Conservation (phyloP, 2,113 vertebrate species). For the Vireo altiloquus region DNA sequence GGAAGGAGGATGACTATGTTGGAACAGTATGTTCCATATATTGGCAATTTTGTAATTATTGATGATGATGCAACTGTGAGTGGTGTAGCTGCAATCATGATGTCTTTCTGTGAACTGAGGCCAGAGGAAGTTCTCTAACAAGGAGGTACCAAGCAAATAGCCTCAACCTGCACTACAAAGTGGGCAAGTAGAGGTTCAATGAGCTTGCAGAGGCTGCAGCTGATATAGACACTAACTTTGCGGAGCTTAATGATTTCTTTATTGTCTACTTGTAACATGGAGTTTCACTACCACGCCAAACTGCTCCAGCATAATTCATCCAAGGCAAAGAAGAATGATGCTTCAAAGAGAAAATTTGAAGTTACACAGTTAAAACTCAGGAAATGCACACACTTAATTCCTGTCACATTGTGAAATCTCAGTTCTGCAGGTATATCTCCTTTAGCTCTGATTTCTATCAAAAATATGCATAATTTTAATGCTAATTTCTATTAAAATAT, state of each 20-base stretch:
- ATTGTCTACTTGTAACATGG: neutral
- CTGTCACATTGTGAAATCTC: neutral
- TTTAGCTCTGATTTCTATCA: neutral
- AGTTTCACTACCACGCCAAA: neutral
- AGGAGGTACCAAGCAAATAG: neutral
- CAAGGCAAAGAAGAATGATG: neutral
- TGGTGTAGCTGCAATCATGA: neutral
- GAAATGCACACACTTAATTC: neutral
- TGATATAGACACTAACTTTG: neutral
- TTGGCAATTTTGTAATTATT: neutral
- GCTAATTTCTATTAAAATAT: constrained; percentile 13
- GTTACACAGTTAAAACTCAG: neutral
- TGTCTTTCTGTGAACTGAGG: neutral
- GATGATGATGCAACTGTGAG: neutral
- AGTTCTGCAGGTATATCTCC: neutral
- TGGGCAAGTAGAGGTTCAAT: neutral
- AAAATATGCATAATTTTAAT: neutral
- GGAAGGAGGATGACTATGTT: neutral
- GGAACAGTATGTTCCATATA: neutral
- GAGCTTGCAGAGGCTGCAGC: neutral
- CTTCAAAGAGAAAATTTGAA: neutral
- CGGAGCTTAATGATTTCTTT: neutral
- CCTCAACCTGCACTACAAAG: neutral
- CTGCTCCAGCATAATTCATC: neutral
- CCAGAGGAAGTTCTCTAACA: neutral